phyloP scores from a whole-genome alignment of 2,797 vertebrate genomes.

The Enteromius unitaeniatus region DNA sequence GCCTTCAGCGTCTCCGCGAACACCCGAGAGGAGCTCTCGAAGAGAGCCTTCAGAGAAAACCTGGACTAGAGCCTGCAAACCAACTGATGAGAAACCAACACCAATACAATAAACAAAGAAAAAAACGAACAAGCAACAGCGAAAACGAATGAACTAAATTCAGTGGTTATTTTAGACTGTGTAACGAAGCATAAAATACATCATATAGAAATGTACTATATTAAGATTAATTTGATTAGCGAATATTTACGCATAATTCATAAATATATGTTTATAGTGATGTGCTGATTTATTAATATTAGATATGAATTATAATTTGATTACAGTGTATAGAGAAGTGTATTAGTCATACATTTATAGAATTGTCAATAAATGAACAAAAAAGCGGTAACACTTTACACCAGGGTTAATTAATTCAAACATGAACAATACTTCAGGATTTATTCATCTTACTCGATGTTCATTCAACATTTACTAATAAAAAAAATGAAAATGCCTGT shows the following conservation, averaged over 20 bases:
- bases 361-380: neutral
- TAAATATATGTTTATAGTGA: neutral
- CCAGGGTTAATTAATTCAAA: neutral
- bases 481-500: neutral
- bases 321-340: neutral
- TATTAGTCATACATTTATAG: neutral
- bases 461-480: neutral
- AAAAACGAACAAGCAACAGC: neutral
- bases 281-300: neutral
- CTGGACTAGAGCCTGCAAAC: neutral
- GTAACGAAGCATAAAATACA: neutral
- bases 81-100: neutral
- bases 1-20: constrained; percentile 54
- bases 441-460: neutral
- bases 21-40: neutral
- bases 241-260: neutral
- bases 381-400: neutral
- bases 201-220: neutral
- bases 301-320: neutral
- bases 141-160: neutral
- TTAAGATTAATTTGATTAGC: neutral
- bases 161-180: neutral
- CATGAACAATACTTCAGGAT: neutral
- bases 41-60: neutral
- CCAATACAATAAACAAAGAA: neutral